Percentiles rank a stretch among this genome's conserved stretches.
These are phyloP conservation scores for Aphrophora alni DNA, from an alignment of 2,888 invertebrate genomes.

Conservation along the genomic window DNA sequence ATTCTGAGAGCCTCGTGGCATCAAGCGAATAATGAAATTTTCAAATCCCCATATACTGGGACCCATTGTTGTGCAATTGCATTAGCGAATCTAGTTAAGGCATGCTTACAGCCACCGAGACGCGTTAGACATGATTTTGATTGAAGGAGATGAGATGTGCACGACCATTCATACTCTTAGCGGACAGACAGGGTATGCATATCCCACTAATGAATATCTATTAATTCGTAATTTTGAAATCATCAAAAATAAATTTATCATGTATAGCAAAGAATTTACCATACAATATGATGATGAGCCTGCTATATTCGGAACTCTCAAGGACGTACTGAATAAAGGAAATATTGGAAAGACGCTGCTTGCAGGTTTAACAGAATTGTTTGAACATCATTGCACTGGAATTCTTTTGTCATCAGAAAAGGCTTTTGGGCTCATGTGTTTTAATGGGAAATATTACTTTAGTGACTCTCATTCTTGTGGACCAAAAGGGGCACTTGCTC, in stretches of 20 bases:
- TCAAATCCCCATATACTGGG: conserved; percentile 48
- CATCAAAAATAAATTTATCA: background rate
- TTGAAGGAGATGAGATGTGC: conserved; percentile 44
- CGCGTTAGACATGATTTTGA: conserved; percentile 46
- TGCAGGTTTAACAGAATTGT: background rate
- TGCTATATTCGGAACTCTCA: conserved; percentile 20
- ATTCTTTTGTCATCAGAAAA: conserved; percentile 19
- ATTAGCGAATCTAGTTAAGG: conserved; percentile 46
- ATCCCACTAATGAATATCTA: conserved; percentile 21
- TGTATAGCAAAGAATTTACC: conserved; percentile 10
- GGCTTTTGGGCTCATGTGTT: conserved; percentile 34
- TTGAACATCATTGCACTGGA: background rate
- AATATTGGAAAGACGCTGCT: background rate
- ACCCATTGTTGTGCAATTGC: conserved; percentile 51
- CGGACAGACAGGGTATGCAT: background rate
- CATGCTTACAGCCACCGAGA: conserved; percentile 44
- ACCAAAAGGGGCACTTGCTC: conserved; percentile 42
- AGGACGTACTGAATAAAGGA: background rate
- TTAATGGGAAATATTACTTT: conserved; percentile 46
- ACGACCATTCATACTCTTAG: conserved; percentile 12
- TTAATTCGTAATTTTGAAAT: background rate
- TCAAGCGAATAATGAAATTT: conserved; percentile 49
- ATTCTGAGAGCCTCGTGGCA: conserved; percentile 51
- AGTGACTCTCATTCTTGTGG: conserved; percentile 50
- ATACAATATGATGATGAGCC: conserved; percentile 39